A percentile compares a stretch with the other conserved stretches of the same genome.
Conservation (phyloP, 2,888 invertebrate genomes). For the Orthosia cruda region DNA sequence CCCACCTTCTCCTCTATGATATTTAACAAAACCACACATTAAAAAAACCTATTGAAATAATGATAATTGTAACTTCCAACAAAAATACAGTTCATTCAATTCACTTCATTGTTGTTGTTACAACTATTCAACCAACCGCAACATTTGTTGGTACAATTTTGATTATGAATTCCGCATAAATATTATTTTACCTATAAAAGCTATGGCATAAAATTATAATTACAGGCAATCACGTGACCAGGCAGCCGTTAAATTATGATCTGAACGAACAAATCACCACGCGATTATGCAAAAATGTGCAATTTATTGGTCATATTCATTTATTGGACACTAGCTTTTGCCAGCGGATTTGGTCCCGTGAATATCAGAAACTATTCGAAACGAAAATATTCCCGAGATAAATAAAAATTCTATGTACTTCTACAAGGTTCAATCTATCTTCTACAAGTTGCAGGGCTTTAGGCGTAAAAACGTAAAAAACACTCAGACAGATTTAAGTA, state of each 20-base stretch:
- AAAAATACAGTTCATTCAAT: constrained; percentile 1
- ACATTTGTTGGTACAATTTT: constrained; percentile 1
- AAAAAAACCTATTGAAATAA: background rate
- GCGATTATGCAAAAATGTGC: constrained; percentile 8
- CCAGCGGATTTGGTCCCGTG: too few relatives aligned
- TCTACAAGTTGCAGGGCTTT: too few relatives aligned
- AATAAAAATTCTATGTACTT: too few relatives aligned
- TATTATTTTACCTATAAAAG: constrained; percentile 29
- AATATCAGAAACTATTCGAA: too few relatives aligned
- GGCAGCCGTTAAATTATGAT: constrained; percentile 29
- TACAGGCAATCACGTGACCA: constrained; percentile 34
- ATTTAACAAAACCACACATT: background rate
- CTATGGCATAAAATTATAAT: constrained; percentile 33
- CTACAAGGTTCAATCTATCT: too few relatives aligned
- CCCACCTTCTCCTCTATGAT: too few relatives aligned
- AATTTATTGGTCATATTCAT: constrained; percentile 27
- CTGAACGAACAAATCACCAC: constrained; percentile 20
- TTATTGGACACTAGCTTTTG: background rate
- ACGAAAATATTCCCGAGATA: too few relatives aligned
- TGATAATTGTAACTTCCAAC: background rate
- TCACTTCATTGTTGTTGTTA: background rate
- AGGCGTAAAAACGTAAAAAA: too few relatives aligned
- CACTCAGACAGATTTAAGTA: too few relatives aligned
- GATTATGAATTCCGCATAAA: constrained; percentile 21
- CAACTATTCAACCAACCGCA: constrained; percentile 20